A percentile compares a stretch with the other conserved stretches of the same genome.
These are phyloP conservation scores for Varecia variegata DNA, from an alignment of 2,797 vertebrate genomes.

Conservation along the genomic window DNA sequence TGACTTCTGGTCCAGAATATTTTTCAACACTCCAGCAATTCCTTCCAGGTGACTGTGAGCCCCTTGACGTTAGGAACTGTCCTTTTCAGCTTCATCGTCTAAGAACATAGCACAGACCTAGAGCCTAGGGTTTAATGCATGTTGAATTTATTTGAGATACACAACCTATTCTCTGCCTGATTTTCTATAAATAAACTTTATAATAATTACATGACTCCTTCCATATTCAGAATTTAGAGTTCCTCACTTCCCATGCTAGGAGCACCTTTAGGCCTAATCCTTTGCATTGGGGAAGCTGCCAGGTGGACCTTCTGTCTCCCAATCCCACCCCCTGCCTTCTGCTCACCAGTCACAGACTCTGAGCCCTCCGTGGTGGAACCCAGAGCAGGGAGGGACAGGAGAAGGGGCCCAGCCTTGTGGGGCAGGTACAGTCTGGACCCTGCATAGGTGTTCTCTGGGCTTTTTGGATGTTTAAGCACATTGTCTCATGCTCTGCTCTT, in stretches of 20 bases:
- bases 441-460: background rate
- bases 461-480: background rate
- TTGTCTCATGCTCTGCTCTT: background rate
- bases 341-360: background rate
- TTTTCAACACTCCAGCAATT: background rate
- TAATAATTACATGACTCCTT: background rate
- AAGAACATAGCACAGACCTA: background rate
- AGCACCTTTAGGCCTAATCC: background rate
- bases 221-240: background rate
- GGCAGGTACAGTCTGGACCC: background rate
- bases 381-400: background rate
- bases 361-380: background rate
- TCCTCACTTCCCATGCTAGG: background rate
- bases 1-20: background rate
- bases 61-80: background rate
- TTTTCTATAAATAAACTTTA: background rate
- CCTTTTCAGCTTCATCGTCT: background rate
- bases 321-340: background rate
- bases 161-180: background rate
- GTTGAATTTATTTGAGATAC: background rate
- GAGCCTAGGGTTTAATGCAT: background rate
- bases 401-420: background rate
- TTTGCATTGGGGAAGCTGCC: background rate
- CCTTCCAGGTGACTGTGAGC: background rate
- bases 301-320: background rate